These are phyloP conservation scores for Petrosia ficiformis DNA, from an alignment of 37 sponge, comb jelly and placozoan species.

Conservation along the genomic window DNA sequence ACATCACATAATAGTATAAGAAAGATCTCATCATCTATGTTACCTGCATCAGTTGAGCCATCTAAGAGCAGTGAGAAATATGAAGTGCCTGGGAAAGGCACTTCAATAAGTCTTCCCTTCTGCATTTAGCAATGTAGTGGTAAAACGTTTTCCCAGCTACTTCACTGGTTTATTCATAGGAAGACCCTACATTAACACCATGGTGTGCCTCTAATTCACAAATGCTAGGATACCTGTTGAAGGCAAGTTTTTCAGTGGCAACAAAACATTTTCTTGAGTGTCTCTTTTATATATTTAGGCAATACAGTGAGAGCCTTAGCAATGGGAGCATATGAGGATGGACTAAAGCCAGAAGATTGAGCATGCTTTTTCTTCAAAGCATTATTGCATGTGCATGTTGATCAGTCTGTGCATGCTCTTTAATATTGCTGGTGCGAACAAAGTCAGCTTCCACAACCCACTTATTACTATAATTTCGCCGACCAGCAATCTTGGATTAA, in stretches of 20 bases:
- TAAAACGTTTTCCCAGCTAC: constrained; percentile 32
- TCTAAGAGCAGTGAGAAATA: too few relatives aligned
- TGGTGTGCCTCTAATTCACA: constrained; percentile 54
- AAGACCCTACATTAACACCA: constrained; percentile 55
- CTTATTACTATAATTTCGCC: constrained; percentile 40
- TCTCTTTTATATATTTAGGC: constrained; percentile 28
- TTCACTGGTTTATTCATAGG: constrained; percentile 49
- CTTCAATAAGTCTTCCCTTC: neutral
- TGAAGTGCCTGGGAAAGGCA: too few relatives aligned
- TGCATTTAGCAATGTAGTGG: constrained; percentile 53
- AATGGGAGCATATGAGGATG: constrained; percentile 46
- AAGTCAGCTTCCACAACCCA: constrained; percentile 61
- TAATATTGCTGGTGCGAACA: constrained; percentile 63
- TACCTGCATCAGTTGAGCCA: too few relatives aligned
- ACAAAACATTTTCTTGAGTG: constrained; percentile 41
- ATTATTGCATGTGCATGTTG: constrained; percentile 59
- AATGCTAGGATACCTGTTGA: constrained; percentile 38
- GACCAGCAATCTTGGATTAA: constrained; percentile 25
- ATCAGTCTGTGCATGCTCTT: constrained; percentile 50
- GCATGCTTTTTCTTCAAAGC: constrained; percentile 32
- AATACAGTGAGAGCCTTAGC: constrained; percentile 31
- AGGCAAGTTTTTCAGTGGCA: constrained; percentile 57
- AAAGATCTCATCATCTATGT: too few relatives aligned
- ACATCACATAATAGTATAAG: too few relatives aligned
- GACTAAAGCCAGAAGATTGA: constrained; percentile 9